Evolutionary conservation across 2,797 vertebrate species (phyloP).

Genomic region (Chanos chanos): DNA sequence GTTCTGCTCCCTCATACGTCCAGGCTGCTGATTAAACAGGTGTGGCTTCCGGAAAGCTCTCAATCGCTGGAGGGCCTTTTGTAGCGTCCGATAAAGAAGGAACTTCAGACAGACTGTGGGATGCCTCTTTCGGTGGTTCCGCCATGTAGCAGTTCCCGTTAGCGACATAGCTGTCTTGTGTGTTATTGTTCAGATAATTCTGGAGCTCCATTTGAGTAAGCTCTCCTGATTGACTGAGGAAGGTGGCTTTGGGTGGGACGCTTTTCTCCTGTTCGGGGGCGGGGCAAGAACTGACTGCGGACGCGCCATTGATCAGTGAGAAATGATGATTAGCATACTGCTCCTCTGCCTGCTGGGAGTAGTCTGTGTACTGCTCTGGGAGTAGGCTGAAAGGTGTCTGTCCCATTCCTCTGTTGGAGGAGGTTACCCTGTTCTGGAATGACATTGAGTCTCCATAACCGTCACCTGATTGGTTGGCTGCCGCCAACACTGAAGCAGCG

Average conservation of each 20-base stretch:
- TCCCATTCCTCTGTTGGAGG: constrained; percentile 72
- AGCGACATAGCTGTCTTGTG: constrained; percentile 78
- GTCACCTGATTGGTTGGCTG: constrained; percentile 71
- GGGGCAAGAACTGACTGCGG: constrained; percentile 79
- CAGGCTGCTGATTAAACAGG: constrained; percentile 76
- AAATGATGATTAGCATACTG: constrained; percentile 75
- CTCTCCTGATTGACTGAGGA: constrained; percentile 72
- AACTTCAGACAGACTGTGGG: constrained; percentile 80
- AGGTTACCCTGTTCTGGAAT: constrained; percentile 77
- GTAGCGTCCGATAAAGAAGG: constrained; percentile 84
- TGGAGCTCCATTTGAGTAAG: constrained; percentile 84
- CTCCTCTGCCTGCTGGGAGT: constrained; percentile 75
- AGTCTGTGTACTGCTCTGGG: constrained; percentile 83
- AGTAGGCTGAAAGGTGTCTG: constrained; percentile 82
- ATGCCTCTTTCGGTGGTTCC: constrained; percentile 77
- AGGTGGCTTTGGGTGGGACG: constrained; percentile 71
- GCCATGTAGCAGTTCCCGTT: constrained; percentile 71
- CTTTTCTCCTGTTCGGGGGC: constrained; percentile 78
- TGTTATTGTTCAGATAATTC: constrained; percentile 90
- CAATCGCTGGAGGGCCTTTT: constrained; percentile 87
- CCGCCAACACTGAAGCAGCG: constrained; percentile 59
- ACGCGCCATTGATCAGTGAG: constrained; percentile 67
- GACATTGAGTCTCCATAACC: constrained; percentile 67
- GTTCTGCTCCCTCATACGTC: background rate
- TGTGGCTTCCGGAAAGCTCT: constrained; percentile 78